Base-by-base conservation (phyloP, 2,888 invertebrate species). In the Heliconius ethilla region DNA sequence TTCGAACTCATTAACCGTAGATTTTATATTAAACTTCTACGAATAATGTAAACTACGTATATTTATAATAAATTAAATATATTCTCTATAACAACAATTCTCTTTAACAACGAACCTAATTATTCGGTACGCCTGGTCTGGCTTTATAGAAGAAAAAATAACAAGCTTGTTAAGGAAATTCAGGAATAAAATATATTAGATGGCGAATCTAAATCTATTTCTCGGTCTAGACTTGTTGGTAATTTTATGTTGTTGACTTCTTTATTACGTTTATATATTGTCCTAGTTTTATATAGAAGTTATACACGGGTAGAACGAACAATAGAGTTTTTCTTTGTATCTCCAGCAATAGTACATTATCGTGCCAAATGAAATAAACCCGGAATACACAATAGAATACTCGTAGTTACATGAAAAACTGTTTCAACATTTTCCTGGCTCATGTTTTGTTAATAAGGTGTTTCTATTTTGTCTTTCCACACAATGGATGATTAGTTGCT, bases 341-440 rank as follows among this genome's bases (percentile, higher is more conserved):
- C 51, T 65, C 25, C 27, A 33, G 27, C 55, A 37, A 77, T 73
- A 67, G 73, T 78, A 72, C 59, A 78, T 75, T 76, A 76, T 73
- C 72, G 72, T 76, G 78, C 78, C 78, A 78, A 78, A 78, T 76
- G 76, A 78, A 78, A 75, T 76, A 78, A 72, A 73, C 33, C 70
- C 67, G 75, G 70, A 75, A 75, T 55, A 37, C 70, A 70, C 75
- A 75, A 70, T 75, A 66, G 66, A 59, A 72, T 59, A 33, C 33
- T 33, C 33, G 33, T 33, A 40, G 63, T 51, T 72, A 65, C 65
- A 76, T 75, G 70, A 80, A 76, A 70, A 76, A 75, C 67, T 80
- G 65, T 80, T 78, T 77, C 51, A 72, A 59, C 67, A 78, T 72
- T 76, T 75, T 33, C 66, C 73, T 73, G 27, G 37, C 73, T 73